phyloP scores from a whole-genome alignment of 2,888 invertebrate species.

The Neria commutata region DNA sequence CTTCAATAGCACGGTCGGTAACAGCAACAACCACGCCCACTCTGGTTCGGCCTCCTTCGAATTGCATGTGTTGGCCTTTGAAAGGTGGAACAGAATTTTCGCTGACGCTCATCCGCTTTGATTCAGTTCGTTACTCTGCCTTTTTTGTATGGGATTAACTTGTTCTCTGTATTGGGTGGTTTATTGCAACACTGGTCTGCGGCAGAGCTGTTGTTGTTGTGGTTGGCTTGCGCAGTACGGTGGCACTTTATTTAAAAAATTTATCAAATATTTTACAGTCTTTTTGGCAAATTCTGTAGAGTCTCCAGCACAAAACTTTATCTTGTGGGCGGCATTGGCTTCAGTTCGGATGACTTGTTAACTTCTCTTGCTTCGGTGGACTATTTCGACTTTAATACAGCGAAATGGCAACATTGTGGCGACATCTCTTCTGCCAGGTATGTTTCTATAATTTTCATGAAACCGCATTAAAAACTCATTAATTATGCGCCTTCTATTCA shows the following conservation, averaged over 20 bases:
- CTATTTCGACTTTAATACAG: slow-evolving; percentile 30
- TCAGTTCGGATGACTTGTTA: slow-evolving; percentile 35
- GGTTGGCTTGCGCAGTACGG: no score
- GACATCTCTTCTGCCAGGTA: slow-evolving; percentile 40
- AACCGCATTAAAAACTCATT: no score
- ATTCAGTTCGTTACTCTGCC: no score
- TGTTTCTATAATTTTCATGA: not conserved
- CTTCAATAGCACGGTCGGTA: no score
- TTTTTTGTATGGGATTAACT: not conserved
- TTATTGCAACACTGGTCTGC: not conserved
- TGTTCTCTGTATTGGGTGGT: no score
- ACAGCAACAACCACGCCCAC: no score
- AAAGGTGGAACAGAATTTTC: no score
- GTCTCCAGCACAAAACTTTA: slow-evolving; percentile 68
- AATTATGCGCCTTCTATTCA: no score
- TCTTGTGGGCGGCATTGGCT: slow-evolving; percentile 70
- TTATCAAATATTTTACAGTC: slow-evolving; percentile 29
- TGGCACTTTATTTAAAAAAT: no score
- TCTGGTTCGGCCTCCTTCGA: no score
- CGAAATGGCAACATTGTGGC: slow-evolving; percentile 38
- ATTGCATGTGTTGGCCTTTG: no score
- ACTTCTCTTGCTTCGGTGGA: slow-evolving; percentile 43
- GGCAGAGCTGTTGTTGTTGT: not conserved
- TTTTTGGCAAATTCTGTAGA: slow-evolving; percentile 65
- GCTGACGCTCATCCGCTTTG: not conserved